A percentile compares a stretch with the other conserved stretches of the same genome.
Evolutionary conservation across 2,888 invertebrate genomes (phyloP).

Genomic region (Cremastobaeus sp.): DNA sequence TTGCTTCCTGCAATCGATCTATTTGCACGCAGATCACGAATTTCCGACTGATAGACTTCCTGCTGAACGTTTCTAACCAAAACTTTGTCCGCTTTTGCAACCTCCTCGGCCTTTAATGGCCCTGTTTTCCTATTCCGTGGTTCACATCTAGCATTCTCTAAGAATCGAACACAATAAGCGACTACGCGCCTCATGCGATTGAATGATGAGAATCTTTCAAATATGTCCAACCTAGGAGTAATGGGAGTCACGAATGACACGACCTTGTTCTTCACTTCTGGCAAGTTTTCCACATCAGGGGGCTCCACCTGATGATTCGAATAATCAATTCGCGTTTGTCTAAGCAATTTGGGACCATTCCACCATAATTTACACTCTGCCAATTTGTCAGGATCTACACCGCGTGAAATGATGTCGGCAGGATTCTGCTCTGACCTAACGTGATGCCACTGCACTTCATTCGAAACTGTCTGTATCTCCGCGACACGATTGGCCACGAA

Average conservation of each 20-base stretch:
- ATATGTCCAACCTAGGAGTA: neutral
- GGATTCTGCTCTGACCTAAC: neutral
- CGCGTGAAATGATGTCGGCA: neutral
- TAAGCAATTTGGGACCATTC: neutral
- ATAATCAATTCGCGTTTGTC: neutral
- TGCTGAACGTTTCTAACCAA: neutral
- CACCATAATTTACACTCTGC: neutral
- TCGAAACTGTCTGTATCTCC: neutral
- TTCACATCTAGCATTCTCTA: neutral
- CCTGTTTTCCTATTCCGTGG: neutral
- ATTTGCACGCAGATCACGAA: neutral
- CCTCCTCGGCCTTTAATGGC: neutral
- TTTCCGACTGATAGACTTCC: neutral
- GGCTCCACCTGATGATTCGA: neutral
- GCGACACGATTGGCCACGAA: conserved; percentile 1
- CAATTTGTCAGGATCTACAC: neutral
- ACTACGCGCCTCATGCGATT: neutral
- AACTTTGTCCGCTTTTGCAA: neutral
- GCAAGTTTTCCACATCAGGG: neutral
- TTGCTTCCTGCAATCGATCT: neutral
- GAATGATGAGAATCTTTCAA: neutral
- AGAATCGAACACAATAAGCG: neutral
- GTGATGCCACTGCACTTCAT: neutral
- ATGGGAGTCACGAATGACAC: neutral
- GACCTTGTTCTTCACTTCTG: neutral